A percentile compares a stretch with the other conserved stretches of the same genome.
Conservation (phyloP, 2,888 invertebrate species). For the Pheosia gnoma region DNA sequence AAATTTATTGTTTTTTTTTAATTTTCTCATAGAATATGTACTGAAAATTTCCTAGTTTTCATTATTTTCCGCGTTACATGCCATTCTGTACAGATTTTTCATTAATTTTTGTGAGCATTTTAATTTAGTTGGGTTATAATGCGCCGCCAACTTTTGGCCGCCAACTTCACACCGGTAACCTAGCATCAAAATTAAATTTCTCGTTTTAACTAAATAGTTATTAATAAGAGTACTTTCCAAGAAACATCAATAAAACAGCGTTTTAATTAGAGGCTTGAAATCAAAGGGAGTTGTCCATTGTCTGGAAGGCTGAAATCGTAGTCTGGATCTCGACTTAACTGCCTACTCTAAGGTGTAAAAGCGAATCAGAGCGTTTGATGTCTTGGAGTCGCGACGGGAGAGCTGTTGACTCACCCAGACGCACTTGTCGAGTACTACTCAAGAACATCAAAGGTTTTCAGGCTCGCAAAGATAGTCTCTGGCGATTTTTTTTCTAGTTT, state of each 20-base stretch:
- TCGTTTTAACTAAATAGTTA: neutral
- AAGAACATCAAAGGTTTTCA: slow-evolving; percentile 67
- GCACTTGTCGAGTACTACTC: slow-evolving; percentile 68
- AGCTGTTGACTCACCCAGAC: slow-evolving; percentile 65
- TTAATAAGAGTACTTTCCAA: neutral
- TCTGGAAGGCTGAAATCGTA: slow-evolving; percentile 27
- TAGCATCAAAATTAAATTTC: too few relatives aligned
- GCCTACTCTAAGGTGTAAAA: slow-evolving; percentile 72
- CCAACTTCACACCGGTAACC: too few relatives aligned
- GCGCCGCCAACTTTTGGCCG: too few relatives aligned
- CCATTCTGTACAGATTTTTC: too few relatives aligned
- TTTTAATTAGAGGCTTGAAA: slow-evolving; percentile 40
- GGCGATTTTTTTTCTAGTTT: slow-evolving; percentile 29
- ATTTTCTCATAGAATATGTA: too few relatives aligned
- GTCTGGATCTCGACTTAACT: slow-evolving; percentile 43
- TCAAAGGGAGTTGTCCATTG: slow-evolving; percentile 31
- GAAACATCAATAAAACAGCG: slow-evolving; percentile 6
- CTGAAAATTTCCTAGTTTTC: too few relatives aligned
- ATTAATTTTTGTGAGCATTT: too few relatives aligned
- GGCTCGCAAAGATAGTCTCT: slow-evolving; percentile 37
- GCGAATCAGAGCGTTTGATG: slow-evolving; percentile 75
- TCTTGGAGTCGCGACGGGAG: slow-evolving; percentile 57
- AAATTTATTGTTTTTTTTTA: too few relatives aligned
- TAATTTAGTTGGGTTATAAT: too few relatives aligned
- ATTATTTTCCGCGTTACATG: too few relatives aligned